Conservation (phyloP, 2,113 vertebrate species). For the Vicugna pacos region DNA sequence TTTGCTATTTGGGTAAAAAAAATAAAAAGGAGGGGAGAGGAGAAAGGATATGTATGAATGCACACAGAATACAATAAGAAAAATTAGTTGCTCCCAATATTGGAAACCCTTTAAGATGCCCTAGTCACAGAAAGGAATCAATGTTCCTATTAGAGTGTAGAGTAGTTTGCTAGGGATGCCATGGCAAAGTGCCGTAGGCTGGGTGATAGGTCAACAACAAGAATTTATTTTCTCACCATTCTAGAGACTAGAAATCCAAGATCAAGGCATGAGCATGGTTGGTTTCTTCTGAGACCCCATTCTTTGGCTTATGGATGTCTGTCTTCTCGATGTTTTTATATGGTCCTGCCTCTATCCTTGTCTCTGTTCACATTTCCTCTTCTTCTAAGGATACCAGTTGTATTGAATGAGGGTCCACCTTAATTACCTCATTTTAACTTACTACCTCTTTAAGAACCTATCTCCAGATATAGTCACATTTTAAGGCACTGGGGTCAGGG, state of each 20-base stretch:
- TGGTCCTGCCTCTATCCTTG: not conserved
- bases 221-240: not conserved
- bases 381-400: not conserved
- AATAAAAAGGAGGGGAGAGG: too few species aligned
- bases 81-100: not conserved
- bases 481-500: not conserved
- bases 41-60: not conserved
- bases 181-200: not conserved
- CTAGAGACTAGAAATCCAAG: not conserved
- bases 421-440: not conserved
- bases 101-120: slow-evolving; percentile 7
- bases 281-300: not conserved
- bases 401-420: not conserved
- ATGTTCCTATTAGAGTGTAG: not conserved
- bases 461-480: not conserved
- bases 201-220: not conserved
- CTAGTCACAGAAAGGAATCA: not conserved
- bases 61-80: not conserved
- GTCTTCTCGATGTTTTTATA: not conserved
- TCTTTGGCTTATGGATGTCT: not conserved
- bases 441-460: not conserved
- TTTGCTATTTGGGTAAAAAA: not conserved
- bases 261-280: not conserved
- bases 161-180: not conserved
- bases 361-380: not conserved